Conservation (phyloP, 2,113 vertebrate genomes). For the Acanthisitta chloris region DNA sequence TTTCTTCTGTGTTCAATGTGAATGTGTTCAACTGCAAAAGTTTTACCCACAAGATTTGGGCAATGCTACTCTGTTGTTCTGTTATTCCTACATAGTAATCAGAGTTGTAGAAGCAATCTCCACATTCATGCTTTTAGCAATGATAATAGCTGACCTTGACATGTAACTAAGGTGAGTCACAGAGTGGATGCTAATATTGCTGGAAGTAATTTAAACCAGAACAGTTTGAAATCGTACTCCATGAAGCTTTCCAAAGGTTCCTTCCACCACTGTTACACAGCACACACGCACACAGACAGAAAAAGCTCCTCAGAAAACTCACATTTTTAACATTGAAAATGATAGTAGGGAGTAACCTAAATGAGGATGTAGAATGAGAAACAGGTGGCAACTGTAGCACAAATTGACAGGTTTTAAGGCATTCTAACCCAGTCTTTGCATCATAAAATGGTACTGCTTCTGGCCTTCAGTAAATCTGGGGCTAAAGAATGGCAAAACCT, state of each 20-base stretch:
- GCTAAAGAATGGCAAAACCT: neutral
- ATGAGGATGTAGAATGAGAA: neutral
- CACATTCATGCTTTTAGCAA: neutral
- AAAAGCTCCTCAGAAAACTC: neutral
- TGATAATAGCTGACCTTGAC: neutral
- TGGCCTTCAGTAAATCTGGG: neutral
- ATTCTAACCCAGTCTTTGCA: neutral
- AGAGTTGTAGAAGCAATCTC: neutral
- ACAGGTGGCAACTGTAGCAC: neutral
- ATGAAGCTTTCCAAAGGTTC: neutral
- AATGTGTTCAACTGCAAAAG: neutral
- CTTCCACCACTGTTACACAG: neutral
- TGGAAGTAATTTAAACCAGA: neutral
- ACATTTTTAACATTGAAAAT: neutral
- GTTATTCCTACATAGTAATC: neutral
- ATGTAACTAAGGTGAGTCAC: neutral
- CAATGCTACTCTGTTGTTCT: neutral
- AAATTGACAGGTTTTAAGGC: neutral
- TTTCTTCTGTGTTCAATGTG: neutral
- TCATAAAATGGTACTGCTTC: neutral
- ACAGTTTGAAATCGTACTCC: neutral
- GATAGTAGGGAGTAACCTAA: neutral
- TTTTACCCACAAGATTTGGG: neutral
- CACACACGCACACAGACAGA: too few relatives aligned
- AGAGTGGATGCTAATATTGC: neutral